Evolutionary conservation across 2,797 vertebrate species (phyloP).

Genomic region (Brachymystax lenok): DNA sequence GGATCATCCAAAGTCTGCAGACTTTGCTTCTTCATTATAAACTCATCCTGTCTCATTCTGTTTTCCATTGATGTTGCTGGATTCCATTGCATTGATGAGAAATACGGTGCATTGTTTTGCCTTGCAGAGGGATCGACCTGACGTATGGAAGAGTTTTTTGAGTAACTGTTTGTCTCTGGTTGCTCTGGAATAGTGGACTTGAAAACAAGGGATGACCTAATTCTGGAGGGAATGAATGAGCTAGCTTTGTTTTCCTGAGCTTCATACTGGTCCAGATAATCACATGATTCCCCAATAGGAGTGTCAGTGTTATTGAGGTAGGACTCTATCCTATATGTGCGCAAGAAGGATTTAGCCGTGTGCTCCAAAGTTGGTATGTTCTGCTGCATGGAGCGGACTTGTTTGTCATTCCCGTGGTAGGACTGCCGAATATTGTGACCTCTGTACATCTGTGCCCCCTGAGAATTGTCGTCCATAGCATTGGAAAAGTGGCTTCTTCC

Average conservation of each 20-base stretch:
- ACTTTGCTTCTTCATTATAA: conserved; percentile 79
- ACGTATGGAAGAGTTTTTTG: conserved; percentile 65
- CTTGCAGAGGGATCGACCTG: conserved; percentile 65
- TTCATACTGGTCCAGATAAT: conserved; percentile 80
- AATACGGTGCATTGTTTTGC: conserved; percentile 50
- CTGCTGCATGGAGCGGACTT: conserved; percentile 82
- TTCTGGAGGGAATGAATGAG: conserved; percentile 78
- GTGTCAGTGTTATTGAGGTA: conserved; percentile 87
- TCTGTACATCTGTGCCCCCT: conserved; percentile 72
- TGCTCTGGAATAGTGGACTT: conserved; percentile 87
- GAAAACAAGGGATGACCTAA: conserved; percentile 86
- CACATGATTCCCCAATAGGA: conserved; percentile 71
- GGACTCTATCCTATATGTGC: conserved; percentile 89
- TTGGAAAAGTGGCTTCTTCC: conserved; percentile 56
- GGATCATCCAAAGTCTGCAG: conserved; percentile 81
- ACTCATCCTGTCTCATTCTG: conserved; percentile 67
- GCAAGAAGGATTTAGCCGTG: conserved; percentile 88
- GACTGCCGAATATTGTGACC: conserved; percentile 81
- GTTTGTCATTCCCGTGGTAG: conserved; percentile 86
- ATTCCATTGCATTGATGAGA: conserved; percentile 70
- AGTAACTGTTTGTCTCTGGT: conserved; percentile 82
- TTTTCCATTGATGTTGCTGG: conserved; percentile 44
- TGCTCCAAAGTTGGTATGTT: conserved; percentile 87
- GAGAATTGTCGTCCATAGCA: conserved; percentile 75
- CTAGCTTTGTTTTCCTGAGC: conserved; percentile 71